phyloP scores from a whole-genome alignment of 2,797 vertebrate genomes.

The Tokudaia muenninki region DNA sequence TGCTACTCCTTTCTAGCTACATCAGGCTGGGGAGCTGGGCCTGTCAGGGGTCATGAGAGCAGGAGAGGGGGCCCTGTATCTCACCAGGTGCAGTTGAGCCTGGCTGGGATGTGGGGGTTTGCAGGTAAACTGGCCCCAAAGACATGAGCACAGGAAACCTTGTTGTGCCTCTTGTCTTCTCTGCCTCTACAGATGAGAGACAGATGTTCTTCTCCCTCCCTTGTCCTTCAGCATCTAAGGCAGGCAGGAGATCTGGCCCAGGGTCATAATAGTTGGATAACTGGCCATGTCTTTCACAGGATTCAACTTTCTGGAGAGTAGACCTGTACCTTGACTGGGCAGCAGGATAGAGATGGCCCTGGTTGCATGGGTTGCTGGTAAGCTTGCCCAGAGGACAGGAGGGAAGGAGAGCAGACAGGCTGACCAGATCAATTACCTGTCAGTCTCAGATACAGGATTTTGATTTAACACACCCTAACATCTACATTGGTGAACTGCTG shows the following conservation, averaged over 20 bases:
- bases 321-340: not conserved
- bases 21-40: not conserved
- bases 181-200: not conserved
- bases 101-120: not conserved
- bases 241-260: not conserved
- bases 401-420: not conserved
- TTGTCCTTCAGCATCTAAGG: not conserved
- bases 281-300: not conserved
- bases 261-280: not conserved
- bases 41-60: not conserved
- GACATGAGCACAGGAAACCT: not conserved
- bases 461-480: not conserved
- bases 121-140: not conserved
- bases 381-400: not conserved
- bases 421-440: not conserved
- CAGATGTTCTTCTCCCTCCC: not conserved
- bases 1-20: not conserved
- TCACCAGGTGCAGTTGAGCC: not conserved
- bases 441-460: not conserved
- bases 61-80: not conserved
- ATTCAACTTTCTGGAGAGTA: not conserved
- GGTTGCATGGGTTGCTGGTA: not conserved
- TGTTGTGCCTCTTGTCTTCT: not conserved
- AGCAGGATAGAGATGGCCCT: not conserved
- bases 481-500: not conserved